Percentiles rank a stretch among this genome's conserved stretches.
These are phyloP conservation scores for Chelonus formosanus DNA, from an alignment of 2,888 invertebrate species.

Conservation along the genomic window DNA sequence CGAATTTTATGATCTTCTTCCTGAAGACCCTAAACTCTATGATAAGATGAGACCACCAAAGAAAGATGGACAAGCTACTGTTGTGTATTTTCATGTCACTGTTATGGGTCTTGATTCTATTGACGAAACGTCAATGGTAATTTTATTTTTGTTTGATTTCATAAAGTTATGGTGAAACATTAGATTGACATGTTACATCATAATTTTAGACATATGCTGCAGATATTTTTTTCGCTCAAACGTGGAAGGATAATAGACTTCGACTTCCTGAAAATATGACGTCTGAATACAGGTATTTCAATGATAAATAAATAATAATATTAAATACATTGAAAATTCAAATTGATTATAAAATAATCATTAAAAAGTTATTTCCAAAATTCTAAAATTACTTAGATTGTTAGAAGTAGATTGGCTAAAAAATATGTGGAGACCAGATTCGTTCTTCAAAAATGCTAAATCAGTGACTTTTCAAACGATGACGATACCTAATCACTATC, in stretches of 20 bases:
- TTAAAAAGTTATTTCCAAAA: background rate
- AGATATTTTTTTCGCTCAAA: conserved; percentile 92
- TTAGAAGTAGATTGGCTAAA: conserved; percentile 91
- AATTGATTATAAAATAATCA: conserved; percentile 9
- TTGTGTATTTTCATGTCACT: conserved; percentile 90
- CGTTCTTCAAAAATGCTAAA: conserved; percentile 93
- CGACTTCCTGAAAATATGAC: conserved; percentile 92
- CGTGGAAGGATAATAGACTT: conserved; percentile 90
- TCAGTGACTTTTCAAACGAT: conserved; percentile 93
- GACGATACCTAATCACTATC: conserved; percentile 94
- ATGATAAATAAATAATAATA: no score
- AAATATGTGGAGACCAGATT: conserved; percentile 93
- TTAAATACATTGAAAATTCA: background rate
- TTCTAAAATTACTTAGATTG: conserved; percentile 65
- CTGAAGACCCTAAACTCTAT: conserved; percentile 85
- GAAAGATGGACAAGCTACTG: conserved; percentile 86
- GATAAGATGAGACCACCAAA: conserved; percentile 95
- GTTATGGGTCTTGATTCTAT: conserved; percentile 96
- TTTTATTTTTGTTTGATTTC: conserved; percentile 8
- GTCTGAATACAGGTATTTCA: conserved; percentile 78
- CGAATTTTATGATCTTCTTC: conserved; percentile 84
- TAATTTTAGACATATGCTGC: conserved; percentile 82
- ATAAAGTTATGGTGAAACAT: background rate
- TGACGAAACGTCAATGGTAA: conserved; percentile 93
- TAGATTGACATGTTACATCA: background rate